A percentile compares a stretch with the other conserved stretches of the same genome.
Conservation (phyloP, 1,140 invertebrate species). For the Mylabris phalerata region DNA sequence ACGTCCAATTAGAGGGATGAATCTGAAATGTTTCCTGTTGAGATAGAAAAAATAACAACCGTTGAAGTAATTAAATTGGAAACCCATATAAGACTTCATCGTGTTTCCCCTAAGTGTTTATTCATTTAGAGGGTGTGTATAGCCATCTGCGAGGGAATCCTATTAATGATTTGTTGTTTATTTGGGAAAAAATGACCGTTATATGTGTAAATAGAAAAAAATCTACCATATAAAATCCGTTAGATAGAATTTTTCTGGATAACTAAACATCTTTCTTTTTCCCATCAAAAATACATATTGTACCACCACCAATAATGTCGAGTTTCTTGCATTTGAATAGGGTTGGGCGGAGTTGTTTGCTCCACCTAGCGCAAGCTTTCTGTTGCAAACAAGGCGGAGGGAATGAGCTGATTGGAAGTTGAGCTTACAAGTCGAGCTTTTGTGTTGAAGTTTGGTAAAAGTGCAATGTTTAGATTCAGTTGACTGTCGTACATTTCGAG, state of each 20-base stretch:
- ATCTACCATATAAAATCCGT: constrained; percentile 32
- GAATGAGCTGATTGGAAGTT: constrained; percentile 25
- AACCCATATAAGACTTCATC: constrained; percentile 13
- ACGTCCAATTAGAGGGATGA: too few species aligned
- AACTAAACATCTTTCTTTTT: constrained; percentile 18
- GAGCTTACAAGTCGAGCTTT: constrained; percentile 20
- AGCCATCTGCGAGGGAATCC: constrained; percentile 33
- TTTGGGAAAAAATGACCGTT: not conserved
- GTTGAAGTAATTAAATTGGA: constrained; percentile 19
- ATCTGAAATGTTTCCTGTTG: too few species aligned
- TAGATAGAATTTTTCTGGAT: constrained; percentile 25
- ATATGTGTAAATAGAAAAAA: not conserved
- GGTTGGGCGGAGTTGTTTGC: constrained; percentile 9
- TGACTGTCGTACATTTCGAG: constrained; percentile 29
- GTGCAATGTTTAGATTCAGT: constrained; percentile 22
- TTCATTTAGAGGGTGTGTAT: constrained; percentile 20
- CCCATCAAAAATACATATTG: not conserved
- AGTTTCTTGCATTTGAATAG: constrained; percentile 22
- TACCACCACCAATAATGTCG: constrained; percentile 23
- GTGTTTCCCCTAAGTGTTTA: constrained; percentile 1
- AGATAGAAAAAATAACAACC: not conserved
- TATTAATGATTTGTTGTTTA: constrained; percentile 23
- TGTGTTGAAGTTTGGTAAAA: not conserved
- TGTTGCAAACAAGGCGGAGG: constrained; percentile 26
- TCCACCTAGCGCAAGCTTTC: constrained; percentile 33